phyloP scores from a whole-genome alignment of 2,888 invertebrate genomes.

The Atrina japonica region DNA sequence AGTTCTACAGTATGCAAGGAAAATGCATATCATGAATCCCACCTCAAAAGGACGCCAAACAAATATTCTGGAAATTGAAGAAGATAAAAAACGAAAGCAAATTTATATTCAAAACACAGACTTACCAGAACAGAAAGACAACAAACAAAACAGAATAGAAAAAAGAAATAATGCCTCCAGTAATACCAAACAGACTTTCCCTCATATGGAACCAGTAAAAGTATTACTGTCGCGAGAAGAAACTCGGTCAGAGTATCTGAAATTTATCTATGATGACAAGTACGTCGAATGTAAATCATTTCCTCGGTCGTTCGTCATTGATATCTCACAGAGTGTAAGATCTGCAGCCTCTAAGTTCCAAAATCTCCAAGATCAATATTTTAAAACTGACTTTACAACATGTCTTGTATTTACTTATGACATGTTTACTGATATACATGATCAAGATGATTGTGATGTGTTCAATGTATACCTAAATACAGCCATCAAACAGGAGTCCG shows the following conservation, averaged over 20 bases:
- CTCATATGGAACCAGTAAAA: slow-evolving; percentile 41
- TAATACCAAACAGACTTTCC: neutral
- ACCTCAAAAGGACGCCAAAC: neutral
- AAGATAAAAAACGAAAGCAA: neutral
- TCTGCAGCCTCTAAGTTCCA: slow-evolving; percentile 19
- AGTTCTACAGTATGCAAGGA: slow-evolving; percentile 26
- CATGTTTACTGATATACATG: slow-evolving; percentile 11
- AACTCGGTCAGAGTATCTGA: slow-evolving; percentile 29
- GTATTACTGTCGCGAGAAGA: slow-evolving; percentile 48
- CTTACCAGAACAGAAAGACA: too few species aligned
- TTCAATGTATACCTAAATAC: slow-evolving; percentile 57
- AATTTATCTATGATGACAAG: slow-evolving; percentile 39
- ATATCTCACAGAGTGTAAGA: slow-evolving; percentile 51
- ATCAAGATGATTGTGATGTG: slow-evolving; percentile 45
- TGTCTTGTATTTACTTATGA: slow-evolving; percentile 41
- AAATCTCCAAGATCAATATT: neutral
- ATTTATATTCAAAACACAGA: too few species aligned
- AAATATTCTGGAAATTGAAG: neutral
- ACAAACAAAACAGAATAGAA: too few species aligned
- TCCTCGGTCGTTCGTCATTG: slow-evolving; percentile 61
- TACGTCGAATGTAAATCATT: slow-evolving; percentile 55
- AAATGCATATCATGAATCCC: slow-evolving; percentile 27
- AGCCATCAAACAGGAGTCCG: slow-evolving; percentile 27
- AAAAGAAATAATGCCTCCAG: too few species aligned
- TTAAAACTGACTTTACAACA: slow-evolving; percentile 30